These are phyloP conservation scores for Cecropterus lyciades DNA, from an alignment of 1,140 invertebrate genomes.

Conservation along the genomic window DNA sequence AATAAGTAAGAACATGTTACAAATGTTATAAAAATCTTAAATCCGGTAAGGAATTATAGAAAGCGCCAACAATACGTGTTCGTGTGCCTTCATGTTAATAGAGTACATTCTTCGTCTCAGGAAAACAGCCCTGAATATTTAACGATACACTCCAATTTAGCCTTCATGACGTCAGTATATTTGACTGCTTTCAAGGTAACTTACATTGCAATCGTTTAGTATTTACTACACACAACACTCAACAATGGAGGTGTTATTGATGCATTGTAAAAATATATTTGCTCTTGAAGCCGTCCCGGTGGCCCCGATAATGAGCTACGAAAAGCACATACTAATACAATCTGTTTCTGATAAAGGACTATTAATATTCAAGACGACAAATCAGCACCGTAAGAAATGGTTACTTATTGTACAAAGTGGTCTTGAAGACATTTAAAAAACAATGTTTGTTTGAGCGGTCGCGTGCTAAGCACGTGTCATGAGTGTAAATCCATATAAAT, in stretches of 20 bases:
- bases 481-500: not conserved
- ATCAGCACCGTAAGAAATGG: constrained; percentile 15
- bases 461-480: constrained; percentile 12
- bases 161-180: constrained; percentile 50
- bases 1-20: not conserved
- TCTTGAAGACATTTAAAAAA: constrained; percentile 29
- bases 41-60: not conserved
- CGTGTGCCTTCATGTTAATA: constrained; percentile 47
- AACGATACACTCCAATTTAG: constrained; percentile 47
- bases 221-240: constrained; percentile 32
- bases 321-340: constrained; percentile 32
- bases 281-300: constrained; percentile 17
- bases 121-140: constrained; percentile 59
- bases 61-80: constrained; percentile 14
- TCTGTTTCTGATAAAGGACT: not conserved
- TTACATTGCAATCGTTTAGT: constrained; percentile 36
- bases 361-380: constrained; percentile 21
- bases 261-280: constrained; percentile 26
- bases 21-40: constrained; percentile 8
- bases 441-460: constrained; percentile 2
- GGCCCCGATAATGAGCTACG: constrained; percentile 35
- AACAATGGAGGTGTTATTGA: constrained; percentile 35
- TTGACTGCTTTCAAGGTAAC: constrained; percentile 38
- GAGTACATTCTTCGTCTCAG: constrained; percentile 45
- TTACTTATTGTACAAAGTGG: constrained; percentile 24